phyloP scores from a whole-genome alignment of 1,140 invertebrate genomes.

The Ips nitidus region DNA sequence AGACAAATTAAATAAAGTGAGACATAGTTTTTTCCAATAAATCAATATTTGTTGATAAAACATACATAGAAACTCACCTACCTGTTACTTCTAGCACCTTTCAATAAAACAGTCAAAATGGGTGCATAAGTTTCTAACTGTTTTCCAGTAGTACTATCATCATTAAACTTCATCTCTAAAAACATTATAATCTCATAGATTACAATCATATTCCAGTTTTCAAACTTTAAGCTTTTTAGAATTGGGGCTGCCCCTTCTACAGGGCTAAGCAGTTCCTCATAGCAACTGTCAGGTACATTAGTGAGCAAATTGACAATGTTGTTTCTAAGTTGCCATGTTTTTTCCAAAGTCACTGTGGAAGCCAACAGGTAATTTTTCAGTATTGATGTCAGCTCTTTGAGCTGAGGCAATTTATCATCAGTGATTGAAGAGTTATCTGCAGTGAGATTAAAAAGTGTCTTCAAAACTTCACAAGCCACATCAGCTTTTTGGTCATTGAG shows the following conservation, averaged over 20 bases:
- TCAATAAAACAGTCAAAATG: constrained; percentile 72
- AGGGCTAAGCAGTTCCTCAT: constrained; percentile 51
- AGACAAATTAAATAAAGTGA: not conserved
- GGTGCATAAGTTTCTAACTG: constrained; percentile 72
- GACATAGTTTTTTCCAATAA: no score
- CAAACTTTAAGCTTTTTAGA: constrained; percentile 56
- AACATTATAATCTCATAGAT: constrained; percentile 49
- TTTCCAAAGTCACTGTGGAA: constrained; percentile 60
- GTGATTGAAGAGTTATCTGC: constrained; percentile 57
- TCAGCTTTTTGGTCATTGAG: constrained; percentile 63
- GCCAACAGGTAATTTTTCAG: constrained; percentile 72
- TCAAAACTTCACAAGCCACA: constrained; percentile 80
- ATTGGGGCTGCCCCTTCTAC: constrained; percentile 39
- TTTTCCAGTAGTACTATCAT: constrained; percentile 49
- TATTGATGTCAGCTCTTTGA: constrained; percentile 70
- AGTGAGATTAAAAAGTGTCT: constrained; percentile 88
- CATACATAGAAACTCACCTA: not conserved
- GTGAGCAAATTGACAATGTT: constrained; percentile 67
- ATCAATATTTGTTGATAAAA: not conserved
- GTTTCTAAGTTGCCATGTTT: constrained; percentile 71
- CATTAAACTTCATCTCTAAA: constrained; percentile 46
- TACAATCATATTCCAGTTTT: constrained; percentile 50
- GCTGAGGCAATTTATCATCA: constrained; percentile 73
- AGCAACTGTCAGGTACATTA: constrained; percentile 54
- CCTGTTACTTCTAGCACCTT: constrained; percentile 64